Evolutionary conservation across 1,140 invertebrate genomes (phyloP), one percentile per base, ranked within the genome.

Genomic region (Zaprionus ornatus): DNA sequence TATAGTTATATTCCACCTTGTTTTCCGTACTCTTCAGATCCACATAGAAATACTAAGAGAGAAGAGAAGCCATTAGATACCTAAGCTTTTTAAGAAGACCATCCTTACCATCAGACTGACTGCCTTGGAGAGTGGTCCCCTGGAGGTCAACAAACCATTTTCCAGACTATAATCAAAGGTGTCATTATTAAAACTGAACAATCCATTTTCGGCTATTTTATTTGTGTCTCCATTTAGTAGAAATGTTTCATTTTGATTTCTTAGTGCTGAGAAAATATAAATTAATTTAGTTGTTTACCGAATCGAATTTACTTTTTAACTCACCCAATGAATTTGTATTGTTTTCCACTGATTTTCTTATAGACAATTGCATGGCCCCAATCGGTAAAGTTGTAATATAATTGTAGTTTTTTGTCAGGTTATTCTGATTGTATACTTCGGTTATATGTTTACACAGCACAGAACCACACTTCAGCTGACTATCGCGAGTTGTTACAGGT

Each of bases 1-100:
- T 95, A 90, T 97, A 98, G 92, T 97, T 96, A 93, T 98, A 98
- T 91, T 97, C 96, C 76, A 98, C 96, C 7, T 96, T 96, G 96
- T 25, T 95, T 94, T 93, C 96, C 96, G 32, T 94, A 94, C 91
- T 71, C 5, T 25, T 95, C 0, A 3, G 15, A 80, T 96, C 63
- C 0, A 12, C 95, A 82, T 95, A 95, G 37, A 97, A 93, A 66
- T 97, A 93, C 96, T 97, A 19, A 35, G 63, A 35, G 62, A 64
- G 35, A 40, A 57, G 9, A 17, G 3, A 13, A 35, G 17, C 15
- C 15, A 21, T 25, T 50, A 48, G n/a, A 17, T 45, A 9, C 3
- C 1, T 9, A 21, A 48, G 80, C 13, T 10, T 17, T 17, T n/a
- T 13, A 12, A 1, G 56, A 25, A 35, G 2, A 50, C 7, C 15